These are phyloP conservation scores for Chymomyza caudatula DNA, from an alignment of 2,888 invertebrate genomes.

Conservation along the genomic window DNA sequence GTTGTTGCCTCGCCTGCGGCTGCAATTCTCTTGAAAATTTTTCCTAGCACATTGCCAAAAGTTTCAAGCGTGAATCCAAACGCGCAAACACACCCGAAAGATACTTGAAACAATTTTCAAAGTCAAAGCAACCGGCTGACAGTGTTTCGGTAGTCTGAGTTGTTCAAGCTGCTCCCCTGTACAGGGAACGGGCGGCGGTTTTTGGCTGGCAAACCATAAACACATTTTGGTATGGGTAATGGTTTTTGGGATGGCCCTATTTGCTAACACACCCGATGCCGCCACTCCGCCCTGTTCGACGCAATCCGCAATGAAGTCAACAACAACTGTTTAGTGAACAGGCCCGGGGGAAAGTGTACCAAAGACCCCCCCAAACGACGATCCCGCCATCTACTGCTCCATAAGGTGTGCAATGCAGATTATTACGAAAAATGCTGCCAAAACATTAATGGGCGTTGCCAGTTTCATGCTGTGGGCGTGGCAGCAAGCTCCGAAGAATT, in stretches of 20 bases:
- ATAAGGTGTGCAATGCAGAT: not conserved
- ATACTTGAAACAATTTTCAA: conserved; percentile 30
- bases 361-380: not conserved
- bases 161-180: too few species aligned
- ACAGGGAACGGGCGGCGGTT: too few species aligned
- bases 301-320: too few species aligned
- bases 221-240: conserved; percentile 8
- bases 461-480: not conserved
- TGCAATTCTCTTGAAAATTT: conserved; percentile 28
- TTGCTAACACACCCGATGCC: not conserved
- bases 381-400: not conserved
- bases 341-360: not conserved
- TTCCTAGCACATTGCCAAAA: conserved; percentile 15
- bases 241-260: conserved; percentile 2
- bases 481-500: not conserved
- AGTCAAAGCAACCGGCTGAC: conserved; percentile 14
- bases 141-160: not conserved
- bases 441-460: not conserved
- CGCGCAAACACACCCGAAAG: not conserved
- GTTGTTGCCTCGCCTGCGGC: conserved; percentile 22
- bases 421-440: not conserved
- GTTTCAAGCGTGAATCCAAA: conserved; percentile 10
- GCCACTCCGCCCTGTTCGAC: not conserved
- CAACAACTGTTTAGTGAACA: not conserved
- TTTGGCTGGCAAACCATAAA: not conserved